Evolutionary conservation across 2,888 invertebrate genomes (phyloP), one percentile per base, ranked within the genome.

Genomic region (Asteroscopus sphinx): DNA sequence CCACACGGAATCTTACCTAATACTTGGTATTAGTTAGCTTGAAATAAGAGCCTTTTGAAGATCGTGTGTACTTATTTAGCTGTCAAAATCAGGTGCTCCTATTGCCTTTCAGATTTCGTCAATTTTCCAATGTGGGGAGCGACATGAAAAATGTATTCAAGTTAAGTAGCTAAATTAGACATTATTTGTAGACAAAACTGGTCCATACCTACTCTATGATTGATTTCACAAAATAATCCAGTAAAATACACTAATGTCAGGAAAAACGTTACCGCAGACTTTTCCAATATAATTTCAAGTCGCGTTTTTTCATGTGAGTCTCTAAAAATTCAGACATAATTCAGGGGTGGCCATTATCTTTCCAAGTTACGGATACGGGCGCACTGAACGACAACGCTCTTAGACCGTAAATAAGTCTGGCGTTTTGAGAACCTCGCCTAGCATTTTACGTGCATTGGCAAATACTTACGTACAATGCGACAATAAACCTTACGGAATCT

Each of bases 371-470:
- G 66, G 63, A 69, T 62, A 54, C 61, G 54, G 64, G 55, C 64
- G 73, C 67, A 73, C 62, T 64, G 77, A 73, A 65, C 59, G 67
- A 65, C 72, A 75, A 63, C 81, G 81, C 79, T 83, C 83, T 81
- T 72, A 82, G 81, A 85, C 87, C 88, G 87, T 93, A 93, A 93
- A 93, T 93, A 92, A 91, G 85, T 86, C 89, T 92, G 91, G 89
- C 91, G 81, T 92, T 91, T 92, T 87, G 86, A 90, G 89, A 90
- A 90, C 90, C 89, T 89, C 80, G 87, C 87, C 88, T 87, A 88
- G 92, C 84, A 91, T 89, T 93, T 92, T 90, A 93, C 92, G 91
- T 92, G 91, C 92, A 94, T 91, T 92, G 89, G 92, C 91, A 91
- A 93, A 93, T 93, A 92, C 93, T 90, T 91, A 89, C 87, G 90